Evolutionary conservation across 2,113 vertebrate species (phyloP).

Genomic region (Anseranas semipalmata): DNA sequence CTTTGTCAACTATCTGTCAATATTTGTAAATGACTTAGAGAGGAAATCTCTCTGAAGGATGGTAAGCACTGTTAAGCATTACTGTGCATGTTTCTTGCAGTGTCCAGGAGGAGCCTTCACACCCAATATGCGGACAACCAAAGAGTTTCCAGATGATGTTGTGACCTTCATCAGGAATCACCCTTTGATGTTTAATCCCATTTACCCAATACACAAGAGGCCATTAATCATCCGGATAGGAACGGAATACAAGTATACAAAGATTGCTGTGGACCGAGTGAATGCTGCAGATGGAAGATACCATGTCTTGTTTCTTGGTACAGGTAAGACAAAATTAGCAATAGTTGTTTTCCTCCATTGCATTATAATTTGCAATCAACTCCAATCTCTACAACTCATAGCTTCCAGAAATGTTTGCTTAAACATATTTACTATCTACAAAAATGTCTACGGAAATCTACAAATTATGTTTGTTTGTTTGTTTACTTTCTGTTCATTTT

Average conservation of each 20-base stretch:
- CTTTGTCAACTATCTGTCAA: background rate
- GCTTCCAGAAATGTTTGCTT: background rate
- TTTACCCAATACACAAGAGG: constrained; percentile 90
- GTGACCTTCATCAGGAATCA: constrained; percentile 97
- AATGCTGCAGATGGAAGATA: constrained; percentile 92
- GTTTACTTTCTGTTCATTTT: background rate
- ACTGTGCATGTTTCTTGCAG: constrained; percentile 66
- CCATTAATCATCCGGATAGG: constrained; percentile 92
- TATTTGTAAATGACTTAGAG: background rate
- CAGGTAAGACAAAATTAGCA: constrained; percentile 77
- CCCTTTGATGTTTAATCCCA: constrained; percentile 95
- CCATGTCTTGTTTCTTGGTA: constrained; percentile 94
- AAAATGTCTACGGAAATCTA: background rate
- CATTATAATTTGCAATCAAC: background rate
- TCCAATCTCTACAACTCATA: background rate
- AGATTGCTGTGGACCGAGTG: constrained; percentile 93
- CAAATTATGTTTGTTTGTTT: background rate
- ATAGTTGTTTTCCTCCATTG: background rate
- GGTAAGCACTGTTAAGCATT: background rate
- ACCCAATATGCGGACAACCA: constrained; percentile 90
- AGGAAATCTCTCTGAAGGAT: background rate
- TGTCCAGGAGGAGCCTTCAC: constrained; percentile 98
- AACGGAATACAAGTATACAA: constrained; percentile 92
- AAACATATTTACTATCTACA: background rate
- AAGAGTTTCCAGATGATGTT: constrained; percentile 97